Percentiles rank a stretch among this genome's conserved stretches.
phyloP scores from a whole-genome alignment of 2,888 invertebrate species.

The Thymelicus acteon region DNA sequence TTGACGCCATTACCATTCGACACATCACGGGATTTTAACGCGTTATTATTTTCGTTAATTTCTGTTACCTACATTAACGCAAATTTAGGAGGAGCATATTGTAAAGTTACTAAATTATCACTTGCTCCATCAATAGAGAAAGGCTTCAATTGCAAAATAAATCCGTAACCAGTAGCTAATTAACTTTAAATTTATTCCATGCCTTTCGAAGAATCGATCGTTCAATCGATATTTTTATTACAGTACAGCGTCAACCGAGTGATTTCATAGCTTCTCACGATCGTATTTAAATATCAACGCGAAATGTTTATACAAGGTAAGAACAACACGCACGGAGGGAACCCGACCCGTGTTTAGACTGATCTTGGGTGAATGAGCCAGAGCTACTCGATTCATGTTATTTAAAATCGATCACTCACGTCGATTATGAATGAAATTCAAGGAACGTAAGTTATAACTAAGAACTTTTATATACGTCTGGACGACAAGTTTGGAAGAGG shows the following conservation, averaged over 20 bases:
- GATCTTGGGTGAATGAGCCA: constrained; percentile 72
- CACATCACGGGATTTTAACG: no score
- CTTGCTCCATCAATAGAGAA: no score
- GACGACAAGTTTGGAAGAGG: no score
- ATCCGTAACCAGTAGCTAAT: not conserved
- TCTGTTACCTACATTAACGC: no score
- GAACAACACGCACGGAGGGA: constrained; percentile 61
- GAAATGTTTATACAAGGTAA: constrained; percentile 67
- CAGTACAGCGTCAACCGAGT: constrained; percentile 18
- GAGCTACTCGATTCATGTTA: constrained; percentile 29
- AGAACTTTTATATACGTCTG: no score
- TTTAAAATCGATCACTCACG: constrained; percentile 29
- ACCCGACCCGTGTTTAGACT: constrained; percentile 78
- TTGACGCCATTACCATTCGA: no score
- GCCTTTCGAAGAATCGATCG: not conserved
- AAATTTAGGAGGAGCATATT: no score
- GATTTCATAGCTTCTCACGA: constrained; percentile 62
- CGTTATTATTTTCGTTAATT: no score
- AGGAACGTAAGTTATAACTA: constrained; percentile 21
- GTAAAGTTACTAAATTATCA: no score
- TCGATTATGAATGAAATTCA: constrained; percentile 41
- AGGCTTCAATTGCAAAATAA: no score
- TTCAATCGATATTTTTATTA: constrained; percentile 26
- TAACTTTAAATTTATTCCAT: not conserved
- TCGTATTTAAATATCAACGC: constrained; percentile 72